Conservation (phyloP, 1,140 invertebrate genomes). For the Rhagoletis zephyria region DNA sequence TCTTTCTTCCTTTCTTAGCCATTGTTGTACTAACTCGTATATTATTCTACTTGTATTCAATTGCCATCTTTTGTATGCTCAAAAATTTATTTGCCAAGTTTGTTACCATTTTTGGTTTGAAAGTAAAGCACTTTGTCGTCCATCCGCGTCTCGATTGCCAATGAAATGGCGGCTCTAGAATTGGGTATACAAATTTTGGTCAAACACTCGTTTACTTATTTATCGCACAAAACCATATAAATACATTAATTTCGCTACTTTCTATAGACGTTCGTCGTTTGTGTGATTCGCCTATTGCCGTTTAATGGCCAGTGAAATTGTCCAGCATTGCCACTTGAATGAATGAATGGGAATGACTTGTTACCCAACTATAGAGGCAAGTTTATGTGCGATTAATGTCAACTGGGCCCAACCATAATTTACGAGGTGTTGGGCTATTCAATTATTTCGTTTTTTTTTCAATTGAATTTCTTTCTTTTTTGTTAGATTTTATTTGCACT, state of each 20-base stretch:
- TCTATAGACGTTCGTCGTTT: neutral
- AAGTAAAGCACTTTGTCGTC: constrained; percentile 43
- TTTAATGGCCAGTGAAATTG: constrained; percentile 38
- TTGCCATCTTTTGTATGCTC: constrained; percentile 2
- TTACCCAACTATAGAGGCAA: neutral
- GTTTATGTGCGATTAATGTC: constrained; percentile 37
- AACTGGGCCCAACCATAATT: neutral
- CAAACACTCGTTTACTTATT: neutral
- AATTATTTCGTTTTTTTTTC: neutral
- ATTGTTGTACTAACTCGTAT: neutral
- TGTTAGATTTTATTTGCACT: too few relatives aligned
- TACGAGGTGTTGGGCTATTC: constrained; percentile 27
- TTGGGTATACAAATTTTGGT: constrained; percentile 43
- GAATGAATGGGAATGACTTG: neutral
- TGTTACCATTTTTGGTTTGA: constrained; percentile 42
- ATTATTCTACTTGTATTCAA: neutral
- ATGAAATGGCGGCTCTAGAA: neutral
- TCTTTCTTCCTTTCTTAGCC: neutral
- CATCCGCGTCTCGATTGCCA: neutral
- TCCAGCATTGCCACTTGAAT: constrained; percentile 16
- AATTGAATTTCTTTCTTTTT: too few relatives aligned
- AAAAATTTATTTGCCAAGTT: neutral
- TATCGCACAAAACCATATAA: constrained; percentile 8
- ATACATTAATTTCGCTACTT: neutral
- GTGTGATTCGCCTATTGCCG: neutral